phyloP scores from a whole-genome alignment of 2,113 vertebrate genomes.

The Sialia sialis region DNA sequence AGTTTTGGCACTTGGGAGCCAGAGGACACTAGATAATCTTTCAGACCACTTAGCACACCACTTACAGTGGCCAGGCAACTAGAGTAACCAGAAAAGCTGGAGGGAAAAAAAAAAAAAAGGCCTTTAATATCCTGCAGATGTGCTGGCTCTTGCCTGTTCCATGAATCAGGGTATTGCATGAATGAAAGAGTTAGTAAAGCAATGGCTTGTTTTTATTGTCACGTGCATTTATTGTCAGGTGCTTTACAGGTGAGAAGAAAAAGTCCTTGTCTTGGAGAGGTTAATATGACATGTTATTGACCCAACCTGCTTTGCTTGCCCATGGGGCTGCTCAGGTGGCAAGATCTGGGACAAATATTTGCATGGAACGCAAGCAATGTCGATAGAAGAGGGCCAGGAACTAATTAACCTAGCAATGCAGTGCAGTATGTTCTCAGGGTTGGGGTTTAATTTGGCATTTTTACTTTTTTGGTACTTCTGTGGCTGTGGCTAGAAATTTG shows the following conservation, averaged over 20 bases:
- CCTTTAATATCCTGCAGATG: constrained; percentile 32
- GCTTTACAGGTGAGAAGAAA: neutral
- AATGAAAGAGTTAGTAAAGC: neutral
- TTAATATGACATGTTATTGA: neutral
- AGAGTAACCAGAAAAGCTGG: neutral
- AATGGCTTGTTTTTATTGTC: neutral
- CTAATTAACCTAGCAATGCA: constrained; percentile 13
- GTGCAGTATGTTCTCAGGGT: neutral
- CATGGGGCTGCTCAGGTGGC: neutral
- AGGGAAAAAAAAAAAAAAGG: neutral
- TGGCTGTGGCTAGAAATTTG: neutral
- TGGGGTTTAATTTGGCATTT: neutral
- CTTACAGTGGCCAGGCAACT: neutral
- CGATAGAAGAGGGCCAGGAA: neutral
- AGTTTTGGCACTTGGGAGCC: neutral
- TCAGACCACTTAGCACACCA: neutral
- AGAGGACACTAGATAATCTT: neutral
- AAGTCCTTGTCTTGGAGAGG: neutral
- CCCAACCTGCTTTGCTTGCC: neutral
- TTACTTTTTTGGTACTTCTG: neutral
- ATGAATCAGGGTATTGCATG: neutral
- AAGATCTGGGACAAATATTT: constrained; percentile 40
- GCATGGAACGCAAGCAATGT: neutral
- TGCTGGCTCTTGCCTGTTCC: neutral
- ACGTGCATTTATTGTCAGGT: neutral